Evolutionary conservation across 2,888 invertebrate species (phyloP).

Genomic region (Netelia virgata): DNA sequence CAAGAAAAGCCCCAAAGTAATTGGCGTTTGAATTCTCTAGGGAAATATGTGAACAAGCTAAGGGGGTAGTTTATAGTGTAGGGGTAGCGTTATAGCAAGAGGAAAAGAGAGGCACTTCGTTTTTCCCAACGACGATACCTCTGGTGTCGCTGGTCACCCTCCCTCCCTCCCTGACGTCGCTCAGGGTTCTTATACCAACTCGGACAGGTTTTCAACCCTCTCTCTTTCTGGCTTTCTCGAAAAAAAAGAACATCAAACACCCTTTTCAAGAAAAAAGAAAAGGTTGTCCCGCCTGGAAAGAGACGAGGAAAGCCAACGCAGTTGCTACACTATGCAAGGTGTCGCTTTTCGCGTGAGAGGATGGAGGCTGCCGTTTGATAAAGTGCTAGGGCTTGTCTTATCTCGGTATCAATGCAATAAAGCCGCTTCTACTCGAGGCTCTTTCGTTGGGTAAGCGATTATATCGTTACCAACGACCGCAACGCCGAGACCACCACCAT

Average conservation of each 20-base stretch:
- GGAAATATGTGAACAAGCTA: slow-evolving; percentile 52
- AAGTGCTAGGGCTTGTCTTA: slow-evolving; percentile 47
- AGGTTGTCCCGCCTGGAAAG: slow-evolving; percentile 63
- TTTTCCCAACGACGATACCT: slow-evolving; percentile 11
- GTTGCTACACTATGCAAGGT: slow-evolving; percentile 34
- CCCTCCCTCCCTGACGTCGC: slow-evolving; percentile 16
- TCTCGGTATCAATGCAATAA: slow-evolving; percentile 72
- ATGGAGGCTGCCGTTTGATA: slow-evolving; percentile 39
- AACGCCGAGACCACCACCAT: slow-evolving; percentile 27
- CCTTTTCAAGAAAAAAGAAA: slow-evolving; percentile 64
- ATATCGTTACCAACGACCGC: slow-evolving; percentile 68
- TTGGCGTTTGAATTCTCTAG: slow-evolving; percentile 40
- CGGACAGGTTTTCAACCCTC: slow-evolving; percentile 63
- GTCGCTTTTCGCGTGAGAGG: slow-evolving; percentile 23
- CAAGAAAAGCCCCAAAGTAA: slow-evolving; percentile 28
- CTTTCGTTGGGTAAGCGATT: slow-evolving; percentile 72
- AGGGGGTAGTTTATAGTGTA: neutral
- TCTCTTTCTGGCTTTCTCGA: neutral
- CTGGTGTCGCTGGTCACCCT: slow-evolving; percentile 22
- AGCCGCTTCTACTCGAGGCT: slow-evolving; percentile 66
- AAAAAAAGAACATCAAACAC: slow-evolving; percentile 74
- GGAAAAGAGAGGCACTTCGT: slow-evolving; percentile 43
- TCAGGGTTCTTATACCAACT: slow-evolving; percentile 51
- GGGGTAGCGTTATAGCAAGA: neutral
- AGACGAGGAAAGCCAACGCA: slow-evolving; percentile 42